Percentiles rank a stretch among this genome's conserved stretches.
phyloP scores from a whole-genome alignment of 2,113 vertebrate genomes.

The Rhea americana region DNA sequence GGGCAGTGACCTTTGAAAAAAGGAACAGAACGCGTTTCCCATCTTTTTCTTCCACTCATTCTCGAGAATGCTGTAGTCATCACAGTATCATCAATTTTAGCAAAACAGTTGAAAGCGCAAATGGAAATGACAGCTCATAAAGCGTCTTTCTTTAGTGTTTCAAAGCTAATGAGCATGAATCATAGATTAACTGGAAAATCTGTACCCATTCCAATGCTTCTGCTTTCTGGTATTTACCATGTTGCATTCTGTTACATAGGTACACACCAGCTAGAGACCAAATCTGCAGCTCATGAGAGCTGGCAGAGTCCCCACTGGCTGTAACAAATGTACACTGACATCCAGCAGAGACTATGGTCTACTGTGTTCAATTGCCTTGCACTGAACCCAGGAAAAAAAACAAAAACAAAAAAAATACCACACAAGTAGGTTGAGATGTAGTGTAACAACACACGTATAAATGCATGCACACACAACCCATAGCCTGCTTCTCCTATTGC shows the following conservation, averaged over 20 bases:
- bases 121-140: slow-evolving; percentile 65
- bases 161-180: slow-evolving; percentile 48
- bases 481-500: background rate
- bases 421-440: background rate
- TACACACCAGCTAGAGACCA: background rate
- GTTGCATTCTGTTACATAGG: background rate
- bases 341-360: background rate
- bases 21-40: background rate
- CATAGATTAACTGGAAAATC: slow-evolving; percentile 26
- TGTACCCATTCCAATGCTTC: background rate
- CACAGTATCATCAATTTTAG: background rate
- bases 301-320: background rate
- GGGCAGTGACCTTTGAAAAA: slow-evolving; percentile 42
- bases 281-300: background rate
- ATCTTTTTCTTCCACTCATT: background rate
- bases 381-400: background rate
- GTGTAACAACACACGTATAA: fast-evolving
- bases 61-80: background rate
- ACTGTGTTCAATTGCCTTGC: background rate
- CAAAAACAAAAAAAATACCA: background rate
- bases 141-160: slow-evolving; percentile 50
- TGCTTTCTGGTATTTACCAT: background rate
- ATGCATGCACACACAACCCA: fast-evolving
- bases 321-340: fast-evolving
- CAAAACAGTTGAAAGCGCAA: background rate